Conservation (phyloP, 2,113 vertebrate genomes). For the Rynchops niger region DNA sequence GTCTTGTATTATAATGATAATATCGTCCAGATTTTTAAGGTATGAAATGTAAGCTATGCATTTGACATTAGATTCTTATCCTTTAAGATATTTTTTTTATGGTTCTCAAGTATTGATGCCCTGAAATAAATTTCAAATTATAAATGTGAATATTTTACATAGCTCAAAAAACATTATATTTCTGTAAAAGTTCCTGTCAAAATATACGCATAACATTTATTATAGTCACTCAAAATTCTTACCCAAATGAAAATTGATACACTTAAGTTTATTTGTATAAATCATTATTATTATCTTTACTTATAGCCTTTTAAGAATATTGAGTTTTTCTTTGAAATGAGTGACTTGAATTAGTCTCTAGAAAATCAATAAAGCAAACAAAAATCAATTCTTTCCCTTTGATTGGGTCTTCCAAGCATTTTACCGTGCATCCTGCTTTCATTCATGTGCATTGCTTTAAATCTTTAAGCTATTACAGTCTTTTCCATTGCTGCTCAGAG, state of each 20-base stretch:
- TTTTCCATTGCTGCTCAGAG: not conserved
- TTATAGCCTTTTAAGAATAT: constrained; percentile 5
- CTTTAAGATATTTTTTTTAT: not conserved
- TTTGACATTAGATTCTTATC: constrained; percentile 3
- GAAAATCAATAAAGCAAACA: not conserved
- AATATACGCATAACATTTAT: not conserved
- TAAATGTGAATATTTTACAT: not conserved
- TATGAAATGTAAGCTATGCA: not conserved
- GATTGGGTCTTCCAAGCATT: not conserved
- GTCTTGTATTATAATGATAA: not conserved
- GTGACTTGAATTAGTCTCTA: not conserved
- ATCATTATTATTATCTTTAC: not conserved
- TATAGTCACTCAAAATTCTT: not conserved
- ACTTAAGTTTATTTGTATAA: not conserved
- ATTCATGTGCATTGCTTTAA: not conserved
- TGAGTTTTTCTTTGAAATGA: not conserved
- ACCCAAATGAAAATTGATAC: not conserved
- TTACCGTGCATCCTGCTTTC: not conserved
- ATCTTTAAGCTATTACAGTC: not conserved
- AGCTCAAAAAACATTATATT: not conserved
- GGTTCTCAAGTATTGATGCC: not conserved
- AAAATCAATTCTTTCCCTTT: constrained; percentile 23
- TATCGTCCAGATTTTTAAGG: not conserved
- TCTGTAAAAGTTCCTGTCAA: not conserved
- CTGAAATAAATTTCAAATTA: not conserved